A percentile compares a stretch with the other conserved stretches of the same genome.
Conservation (phyloP, 2,113 vertebrate genomes). For the Poeciliopsis turrubarensis region DNA sequence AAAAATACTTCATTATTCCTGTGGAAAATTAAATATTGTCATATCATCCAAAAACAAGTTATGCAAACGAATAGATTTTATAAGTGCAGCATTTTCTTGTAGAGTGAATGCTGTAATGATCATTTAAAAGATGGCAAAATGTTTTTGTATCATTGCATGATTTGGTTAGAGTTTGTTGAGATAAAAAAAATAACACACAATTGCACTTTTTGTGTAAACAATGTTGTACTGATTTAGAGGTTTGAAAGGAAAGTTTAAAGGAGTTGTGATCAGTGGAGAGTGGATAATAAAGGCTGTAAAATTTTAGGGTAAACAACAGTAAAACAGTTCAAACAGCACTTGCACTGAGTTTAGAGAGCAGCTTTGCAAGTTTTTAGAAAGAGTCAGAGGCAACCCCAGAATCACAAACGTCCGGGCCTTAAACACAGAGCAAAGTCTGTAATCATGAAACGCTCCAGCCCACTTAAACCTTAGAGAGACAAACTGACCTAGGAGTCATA, state of each 20-base stretch:
- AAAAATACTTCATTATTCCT: too few species aligned
- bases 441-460: slow-evolving; percentile 72
- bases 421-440: slow-evolving; percentile 71
- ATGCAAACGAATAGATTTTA: slow-evolving; percentile 10
- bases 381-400: slow-evolving; percentile 66
- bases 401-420: slow-evolving; percentile 73
- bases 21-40: too few species aligned
- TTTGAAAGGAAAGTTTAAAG: slow-evolving; percentile 54
- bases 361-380: slow-evolving; percentile 56
- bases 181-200: slow-evolving; percentile 34
- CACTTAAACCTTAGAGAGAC: slow-evolving; percentile 75
- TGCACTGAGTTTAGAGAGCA: slow-evolving; percentile 61
- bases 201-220: slow-evolving; percentile 44
- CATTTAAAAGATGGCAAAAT: slow-evolving; percentile 17
- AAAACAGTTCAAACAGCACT: slow-evolving; percentile 60
- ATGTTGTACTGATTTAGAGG: slow-evolving; percentile 33
- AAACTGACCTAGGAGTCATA: slow-evolving; percentile 69
- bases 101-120: slow-evolving; percentile 3
- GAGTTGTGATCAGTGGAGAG: slow-evolving; percentile 49
- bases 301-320: slow-evolving; percentile 64
- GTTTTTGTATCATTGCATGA: slow-evolving; percentile 14
- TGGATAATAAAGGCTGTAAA: slow-evolving; percentile 34
- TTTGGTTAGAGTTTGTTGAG: slow-evolving; percentile 4
- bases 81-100: background rate
- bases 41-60: too few species aligned